phyloP scores from a whole-genome alignment of 2,797 vertebrate genomes.

The Xerus rutilus region DNA sequence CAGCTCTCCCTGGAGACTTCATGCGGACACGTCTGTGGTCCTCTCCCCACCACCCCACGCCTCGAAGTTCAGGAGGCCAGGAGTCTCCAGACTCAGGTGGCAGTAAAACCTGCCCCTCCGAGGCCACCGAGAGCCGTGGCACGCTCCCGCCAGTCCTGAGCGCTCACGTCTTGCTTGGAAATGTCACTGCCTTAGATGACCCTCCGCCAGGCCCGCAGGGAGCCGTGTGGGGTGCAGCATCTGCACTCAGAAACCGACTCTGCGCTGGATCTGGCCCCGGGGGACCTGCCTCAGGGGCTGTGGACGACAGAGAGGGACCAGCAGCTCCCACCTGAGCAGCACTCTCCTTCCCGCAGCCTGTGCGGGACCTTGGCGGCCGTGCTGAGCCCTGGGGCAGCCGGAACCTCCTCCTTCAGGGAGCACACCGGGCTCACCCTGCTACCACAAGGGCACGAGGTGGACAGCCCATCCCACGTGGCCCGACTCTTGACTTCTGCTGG shows the following conservation, averaged over 20 bases:
- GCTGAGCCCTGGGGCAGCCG: not conserved
- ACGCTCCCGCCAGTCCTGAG: not conserved
- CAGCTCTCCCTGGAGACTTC: too few species aligned
- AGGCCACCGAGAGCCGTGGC: not conserved
- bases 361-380: too few species aligned
- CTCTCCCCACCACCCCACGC: not conserved
- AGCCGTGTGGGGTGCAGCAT: not conserved
- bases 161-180: not conserved
- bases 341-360: too few species aligned
- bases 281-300: not conserved
- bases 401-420: not conserved
- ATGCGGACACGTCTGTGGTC: too few species aligned
- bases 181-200: accelerated
- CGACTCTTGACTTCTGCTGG: not conserved
- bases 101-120: not conserved
- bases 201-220: not conserved
- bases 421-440: too few species aligned
- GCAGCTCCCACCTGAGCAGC: not conserved
- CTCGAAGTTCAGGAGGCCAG: not conserved
- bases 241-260: accelerated
- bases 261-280: not conserved
- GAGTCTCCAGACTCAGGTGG: not conserved
- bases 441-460: too few species aligned
- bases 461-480: too few species aligned
- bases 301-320: not conserved